Evolutionary conservation across 2,888 invertebrate genomes (phyloP), one percentile per base, ranked within the genome.

Genomic region (Drosophila borealis): DNA sequence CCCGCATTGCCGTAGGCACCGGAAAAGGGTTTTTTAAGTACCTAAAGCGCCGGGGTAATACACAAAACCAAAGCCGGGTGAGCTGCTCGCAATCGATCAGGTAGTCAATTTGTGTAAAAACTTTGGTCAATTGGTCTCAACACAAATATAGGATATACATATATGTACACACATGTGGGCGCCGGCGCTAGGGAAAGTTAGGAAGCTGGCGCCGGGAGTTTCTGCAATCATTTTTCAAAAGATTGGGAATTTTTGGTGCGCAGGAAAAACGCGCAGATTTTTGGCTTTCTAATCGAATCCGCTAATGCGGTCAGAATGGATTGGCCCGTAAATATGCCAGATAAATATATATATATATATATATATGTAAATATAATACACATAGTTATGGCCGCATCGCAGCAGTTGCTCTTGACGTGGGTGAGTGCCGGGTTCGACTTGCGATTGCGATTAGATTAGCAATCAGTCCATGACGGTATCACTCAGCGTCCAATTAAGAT

Each of bases 11-110:
- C 11, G 8, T 11, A 46, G 61, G 63, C 70, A 85, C 80, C 81
- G 82, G 86, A 89, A 89, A 90, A 86, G 88, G 87, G 82, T 81
- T 89, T 89, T 88, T 84, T 84, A 74, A 88, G 66, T 77, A 80
- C 75, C 81, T 86, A 76, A 75, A 77, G 88, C 81, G 89, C 81
- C 89, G 88, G 86, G 88, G 73, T 74, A 67, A 61, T 63, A 75
- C 81, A 62, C 67, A 67, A 41, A 70, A 39, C 17, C 48, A 59
- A 42, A 53, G 17, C 49, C 29, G 37, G 6, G 13, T 21, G 49
- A 36, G 19, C 55, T 17, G 45, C 6, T 19, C 25, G 39, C 19
- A 59, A 66, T 41, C 29, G 21, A 11, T 29, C 60, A 64, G 74
- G 78, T 83, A 83, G 79, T 49, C 41, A 34, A 25, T 54, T 21